Evolutionary conservation across 2,888 invertebrate species (phyloP), one percentile per base, ranked within the genome.

Genomic region (Nematopogon swammerdamellus): DNA sequence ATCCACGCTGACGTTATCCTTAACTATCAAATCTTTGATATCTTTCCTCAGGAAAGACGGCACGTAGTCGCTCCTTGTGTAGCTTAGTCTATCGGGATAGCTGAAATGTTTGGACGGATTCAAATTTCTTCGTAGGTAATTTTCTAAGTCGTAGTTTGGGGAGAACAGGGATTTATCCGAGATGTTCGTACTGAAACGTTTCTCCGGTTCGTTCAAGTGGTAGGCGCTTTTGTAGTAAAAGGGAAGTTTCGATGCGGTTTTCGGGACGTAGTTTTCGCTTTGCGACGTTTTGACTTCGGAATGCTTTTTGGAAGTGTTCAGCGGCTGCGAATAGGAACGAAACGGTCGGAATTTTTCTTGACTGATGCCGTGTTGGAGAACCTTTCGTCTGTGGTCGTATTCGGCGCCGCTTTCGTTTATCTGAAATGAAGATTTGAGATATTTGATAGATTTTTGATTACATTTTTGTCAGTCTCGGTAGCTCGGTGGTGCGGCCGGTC

Each of bases 401-500:
- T 83, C 81, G 45, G 67, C 67, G 30, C 76, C 64, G 59, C 74
- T 77, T 54, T 81, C 69, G 58, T 75, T 70, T 59, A 81, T 74
- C 84, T 84, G 68, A 50, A 63, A 65, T 6, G 8, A 25, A 25
- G 8, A 25, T 25, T 4, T 25, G 49, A n/a, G 6, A 46, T 6
- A 6, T 25, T 25, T 25, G 8, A 4, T 25, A n/a, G 6, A 46
- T 6, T 25, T 25, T 25, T 25, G 8, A 4, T 25, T 25, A 6
- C 16, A 43, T 17, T 6, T 6, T 17, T 11, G 10, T 43, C 44
- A 43, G 4, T 11, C 44, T 18, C 18, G 6, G 44, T 11, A 43
- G 4, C 25, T 42, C n/a, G n/a, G n/a, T n/a, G n/a, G n/a, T n/a
- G n/a, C n/a, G n/a, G 25, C 4, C 25, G 5, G 8, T 25, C 25